Evolutionary conservation across 2,888 invertebrate genomes (phyloP), one percentile per base, ranked within the genome.

Genomic region (Cerceris rybyensis): DNA sequence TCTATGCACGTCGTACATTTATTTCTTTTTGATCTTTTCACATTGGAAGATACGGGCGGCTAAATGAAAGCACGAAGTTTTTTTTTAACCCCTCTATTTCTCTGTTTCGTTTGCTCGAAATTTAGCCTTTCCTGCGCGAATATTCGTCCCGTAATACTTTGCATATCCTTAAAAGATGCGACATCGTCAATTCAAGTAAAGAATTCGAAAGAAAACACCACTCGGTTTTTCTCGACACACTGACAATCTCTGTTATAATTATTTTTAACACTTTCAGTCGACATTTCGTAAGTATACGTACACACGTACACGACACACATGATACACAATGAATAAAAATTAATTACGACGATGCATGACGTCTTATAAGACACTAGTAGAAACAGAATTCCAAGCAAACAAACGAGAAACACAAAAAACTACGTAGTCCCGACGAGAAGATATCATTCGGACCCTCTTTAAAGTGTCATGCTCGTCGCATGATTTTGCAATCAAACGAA

Each of bases 161-260:
- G 55, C 68, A 70, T 65, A 66, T 64, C 70, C 9, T 73, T 28
- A 28, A 28, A 28, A 64, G 73, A 70, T 81, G 77, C 78, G 46
- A 85, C 86, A 85, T 87, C 86, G 86, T 87, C 86, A 87, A 84
- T 87, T 87, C 86, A 87, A 86, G 86, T 82, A 84, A 78, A 39
- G 28, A 28, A 55, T 75, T 63, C 68, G 76, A 79, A 57, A 71
- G 80, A 81, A 80, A 71, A 57, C 73, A 70, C 39, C 78, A 59
- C 80, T 66, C 80, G 69, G 59, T 76, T 66, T 75, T 28, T 28
- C 59, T 77, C 79, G 63, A 76, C 61, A 82, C 63, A 60, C 78
- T 1, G 4, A 28, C 28, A 2, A 2, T 28, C 28, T 4, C 28
- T 75, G 70, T 85, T 81, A 75, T 80, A 78, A 70, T 78, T 70